Evolutionary conservation across 2,113 vertebrate species (phyloP).

Genomic region (Vicugna pacos): DNA sequence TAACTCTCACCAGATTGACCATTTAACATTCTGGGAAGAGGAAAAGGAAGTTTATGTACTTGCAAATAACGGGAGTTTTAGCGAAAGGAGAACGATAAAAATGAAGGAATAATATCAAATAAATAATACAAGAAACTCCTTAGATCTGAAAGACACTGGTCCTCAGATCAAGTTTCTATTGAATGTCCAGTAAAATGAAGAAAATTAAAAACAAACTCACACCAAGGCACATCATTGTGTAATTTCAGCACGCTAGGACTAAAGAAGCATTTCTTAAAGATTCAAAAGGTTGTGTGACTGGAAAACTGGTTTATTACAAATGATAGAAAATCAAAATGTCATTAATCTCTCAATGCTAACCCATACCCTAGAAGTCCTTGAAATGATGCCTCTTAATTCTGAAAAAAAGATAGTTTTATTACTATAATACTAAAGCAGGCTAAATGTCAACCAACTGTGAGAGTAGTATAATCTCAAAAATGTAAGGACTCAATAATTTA

Average conservation of each 20-base stretch:
- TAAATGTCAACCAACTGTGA: neutral
- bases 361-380: neutral
- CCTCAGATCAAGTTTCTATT: neutral
- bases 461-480: neutral
- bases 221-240: rapidly evolving
- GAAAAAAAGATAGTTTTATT: neutral
- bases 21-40: neutral
- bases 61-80: neutral
- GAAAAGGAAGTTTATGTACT: neutral
- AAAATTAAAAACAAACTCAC: neutral
- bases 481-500: constrained; percentile 11
- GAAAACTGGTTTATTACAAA: neutral
- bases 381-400: neutral
- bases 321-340: neutral
- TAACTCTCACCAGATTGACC: neutral
- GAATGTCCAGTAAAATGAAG: neutral
- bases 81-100: neutral
- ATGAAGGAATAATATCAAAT: neutral
- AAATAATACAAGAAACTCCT: neutral
- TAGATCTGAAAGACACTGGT: neutral
- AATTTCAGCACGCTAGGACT: neutral
- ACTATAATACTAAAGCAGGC: neutral
- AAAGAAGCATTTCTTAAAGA: neutral
- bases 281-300: neutral
- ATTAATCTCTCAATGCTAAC: neutral